Evolutionary conservation across 2,888 invertebrate genomes (phyloP).

Genomic region (Octonoba sinensis): DNA sequence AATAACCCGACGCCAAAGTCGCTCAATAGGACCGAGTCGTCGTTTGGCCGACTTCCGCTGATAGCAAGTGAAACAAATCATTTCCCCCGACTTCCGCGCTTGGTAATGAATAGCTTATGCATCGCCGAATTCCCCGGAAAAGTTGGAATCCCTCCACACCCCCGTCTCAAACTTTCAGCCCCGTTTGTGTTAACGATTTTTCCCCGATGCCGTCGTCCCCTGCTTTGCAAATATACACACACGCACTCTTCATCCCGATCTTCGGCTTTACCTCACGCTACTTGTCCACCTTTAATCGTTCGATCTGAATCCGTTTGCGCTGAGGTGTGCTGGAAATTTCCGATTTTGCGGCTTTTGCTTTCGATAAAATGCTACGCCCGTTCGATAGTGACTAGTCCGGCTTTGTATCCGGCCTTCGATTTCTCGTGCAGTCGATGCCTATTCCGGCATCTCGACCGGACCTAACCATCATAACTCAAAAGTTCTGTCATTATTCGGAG

Average conservation of each 20-base stretch:
- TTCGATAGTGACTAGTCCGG: conserved; percentile 27
- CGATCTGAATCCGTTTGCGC: conserved; percentile 37
- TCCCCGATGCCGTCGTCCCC: conserved; percentile 16
- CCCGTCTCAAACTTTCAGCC: conserved; percentile 22
- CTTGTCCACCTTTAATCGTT: conserved; percentile 49
- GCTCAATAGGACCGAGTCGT: conserved; percentile 44
- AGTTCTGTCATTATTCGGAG: conserved; percentile 4
- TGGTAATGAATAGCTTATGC: conserved; percentile 49
- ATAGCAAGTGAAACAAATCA: conserved; percentile 61
- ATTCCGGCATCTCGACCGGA: conserved; percentile 16
- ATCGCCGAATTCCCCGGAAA: conserved; percentile 55
- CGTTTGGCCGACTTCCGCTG: conserved; percentile 57
- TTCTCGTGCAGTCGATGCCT: conserved; percentile 29
- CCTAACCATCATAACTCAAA: conserved; percentile 46
- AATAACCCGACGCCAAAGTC: conserved; percentile 38
- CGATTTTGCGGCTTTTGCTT: conserved; percentile 62
- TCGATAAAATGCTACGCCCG: conserved; percentile 37
- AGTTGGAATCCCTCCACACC: conserved; percentile 25
- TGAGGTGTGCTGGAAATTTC: conserved; percentile 45
- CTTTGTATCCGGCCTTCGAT: conserved; percentile 33
- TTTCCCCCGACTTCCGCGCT: conserved; percentile 53
- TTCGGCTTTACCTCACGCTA: conserved; percentile 2
- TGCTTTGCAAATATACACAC: not conserved
- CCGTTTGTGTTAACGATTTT: conserved; percentile 42
- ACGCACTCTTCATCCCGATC: too few relatives aligned